Evolutionary conservation across 2,888 invertebrate species (phyloP).

Genomic region (Timandra comae): DNA sequence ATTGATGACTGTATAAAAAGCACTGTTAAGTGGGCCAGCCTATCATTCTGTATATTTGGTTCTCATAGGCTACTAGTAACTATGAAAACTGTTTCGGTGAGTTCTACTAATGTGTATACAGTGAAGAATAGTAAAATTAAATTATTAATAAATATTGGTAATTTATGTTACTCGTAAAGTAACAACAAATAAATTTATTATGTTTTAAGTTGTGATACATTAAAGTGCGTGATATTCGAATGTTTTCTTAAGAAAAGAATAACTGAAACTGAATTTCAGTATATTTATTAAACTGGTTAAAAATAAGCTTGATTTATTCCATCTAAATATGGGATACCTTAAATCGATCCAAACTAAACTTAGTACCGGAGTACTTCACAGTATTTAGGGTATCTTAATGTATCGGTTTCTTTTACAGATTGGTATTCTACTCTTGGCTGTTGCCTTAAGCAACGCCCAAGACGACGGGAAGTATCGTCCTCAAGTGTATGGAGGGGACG

Average conservation of each 20-base stretch:
- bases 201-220: background rate
- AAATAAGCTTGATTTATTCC: too few relatives aligned
- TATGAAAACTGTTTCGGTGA: slow-evolving; percentile 61
- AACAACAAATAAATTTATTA: background rate
- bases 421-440: slow-evolving; percentile 30
- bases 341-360: too few relatives aligned
- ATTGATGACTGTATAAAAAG: slow-evolving; percentile 63
- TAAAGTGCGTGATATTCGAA: background rate
- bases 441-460: slow-evolving; percentile 39
- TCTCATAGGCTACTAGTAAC: slow-evolving; percentile 34
- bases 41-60: slow-evolving; percentile 50
- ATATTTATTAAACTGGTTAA: too few relatives aligned
- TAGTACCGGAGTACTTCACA: too few relatives aligned
- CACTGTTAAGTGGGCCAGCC: slow-evolving; percentile 34
- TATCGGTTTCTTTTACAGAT: slow-evolving; percentile 27
- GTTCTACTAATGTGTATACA: slow-evolving; percentile 23
- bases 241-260: too few relatives aligned
- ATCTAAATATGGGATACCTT: too few relatives aligned
- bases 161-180: background rate
- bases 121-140: background rate
- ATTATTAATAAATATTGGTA: background rate
- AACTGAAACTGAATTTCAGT: too few relatives aligned
- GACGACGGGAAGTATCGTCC: slow-evolving; percentile 70
- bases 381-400: too few relatives aligned
- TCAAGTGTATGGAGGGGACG: slow-evolving; percentile 40